These are phyloP conservation scores for Catharus fuscescens DNA, from an alignment of 2,113 vertebrate species.

Conservation along the genomic window DNA sequence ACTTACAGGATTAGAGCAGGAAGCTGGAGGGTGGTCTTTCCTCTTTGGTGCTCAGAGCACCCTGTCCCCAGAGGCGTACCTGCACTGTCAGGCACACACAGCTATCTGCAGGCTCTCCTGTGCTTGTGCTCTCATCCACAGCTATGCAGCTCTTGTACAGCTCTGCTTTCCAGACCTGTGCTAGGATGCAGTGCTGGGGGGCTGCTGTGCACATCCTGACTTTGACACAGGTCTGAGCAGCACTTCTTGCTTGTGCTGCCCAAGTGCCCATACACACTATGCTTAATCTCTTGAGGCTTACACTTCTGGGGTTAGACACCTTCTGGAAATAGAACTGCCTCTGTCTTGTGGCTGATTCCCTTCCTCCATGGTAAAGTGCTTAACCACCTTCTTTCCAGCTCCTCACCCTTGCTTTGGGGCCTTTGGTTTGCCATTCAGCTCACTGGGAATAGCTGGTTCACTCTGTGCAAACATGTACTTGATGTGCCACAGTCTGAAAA, in stretches of 20 bases:
- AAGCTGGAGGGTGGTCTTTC: not conserved
- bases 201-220: not conserved
- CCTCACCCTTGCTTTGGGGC: not conserved
- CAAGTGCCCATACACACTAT: not conserved
- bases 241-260: not conserved
- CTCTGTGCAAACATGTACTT: not conserved
- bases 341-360: not conserved
- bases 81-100: not conserved
- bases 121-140: not conserved
- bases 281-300: not conserved
- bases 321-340: not conserved
- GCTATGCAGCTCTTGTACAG: not conserved
- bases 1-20: not conserved
- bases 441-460: not conserved
- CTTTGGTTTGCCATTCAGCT: not conserved
- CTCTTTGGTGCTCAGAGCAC: not conserved
- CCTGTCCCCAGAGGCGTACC: not conserved
- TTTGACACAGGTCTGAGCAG: not conserved
- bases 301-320: not conserved
- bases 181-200: not conserved
- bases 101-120: not conserved
- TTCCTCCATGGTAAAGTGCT: not conserved
- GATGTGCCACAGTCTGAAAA: not conserved
- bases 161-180: not conserved
- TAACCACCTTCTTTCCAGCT: not conserved